phyloP scores from a whole-genome alignment of 2,113 vertebrate species.

The Hypanus sabinus region DNA sequence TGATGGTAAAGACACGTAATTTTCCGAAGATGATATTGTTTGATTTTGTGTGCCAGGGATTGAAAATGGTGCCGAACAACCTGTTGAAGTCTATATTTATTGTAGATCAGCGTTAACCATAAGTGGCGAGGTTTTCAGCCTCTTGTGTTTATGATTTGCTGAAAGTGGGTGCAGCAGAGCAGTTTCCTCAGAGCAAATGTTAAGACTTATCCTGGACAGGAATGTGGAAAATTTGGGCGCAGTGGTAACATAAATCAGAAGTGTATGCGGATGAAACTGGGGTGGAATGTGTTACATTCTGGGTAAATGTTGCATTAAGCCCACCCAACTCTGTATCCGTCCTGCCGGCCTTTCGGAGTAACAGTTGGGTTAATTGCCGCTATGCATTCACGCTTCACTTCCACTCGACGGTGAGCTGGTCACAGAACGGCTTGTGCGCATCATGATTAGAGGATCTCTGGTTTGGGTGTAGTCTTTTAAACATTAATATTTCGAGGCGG shows the following conservation, averaged over 20 bases:
- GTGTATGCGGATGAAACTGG: neutral
- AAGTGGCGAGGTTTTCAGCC: neutral
- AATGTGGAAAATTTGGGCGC: neutral
- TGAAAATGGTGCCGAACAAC: neutral
- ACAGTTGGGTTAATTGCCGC: neutral
- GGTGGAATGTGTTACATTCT: neutral
- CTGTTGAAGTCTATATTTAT: constrained; percentile 25
- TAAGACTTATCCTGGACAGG: neutral
- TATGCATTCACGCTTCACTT: neutral
- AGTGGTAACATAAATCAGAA: neutral
- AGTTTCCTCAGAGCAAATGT: neutral
- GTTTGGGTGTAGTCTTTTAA: constrained; percentile 26
- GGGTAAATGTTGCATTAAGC: neutral
- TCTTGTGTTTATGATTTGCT: no score
- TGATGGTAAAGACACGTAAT: neutral
- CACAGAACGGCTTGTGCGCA: neutral
- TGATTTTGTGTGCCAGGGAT: neutral
- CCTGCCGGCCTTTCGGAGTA: no score
- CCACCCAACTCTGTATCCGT: neutral
- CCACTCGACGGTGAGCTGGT: neutral
- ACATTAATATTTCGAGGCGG: constrained; percentile 31
- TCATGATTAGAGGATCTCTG: neutral
- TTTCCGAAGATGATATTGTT: neutral
- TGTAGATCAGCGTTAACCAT: neutral
- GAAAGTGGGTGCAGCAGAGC: neutral